A percentile compares a stretch with the other conserved stretches of the same genome.
Conservation (phyloP, 1,140 invertebrate genomes). For the Cyclina sinensis region DNA sequence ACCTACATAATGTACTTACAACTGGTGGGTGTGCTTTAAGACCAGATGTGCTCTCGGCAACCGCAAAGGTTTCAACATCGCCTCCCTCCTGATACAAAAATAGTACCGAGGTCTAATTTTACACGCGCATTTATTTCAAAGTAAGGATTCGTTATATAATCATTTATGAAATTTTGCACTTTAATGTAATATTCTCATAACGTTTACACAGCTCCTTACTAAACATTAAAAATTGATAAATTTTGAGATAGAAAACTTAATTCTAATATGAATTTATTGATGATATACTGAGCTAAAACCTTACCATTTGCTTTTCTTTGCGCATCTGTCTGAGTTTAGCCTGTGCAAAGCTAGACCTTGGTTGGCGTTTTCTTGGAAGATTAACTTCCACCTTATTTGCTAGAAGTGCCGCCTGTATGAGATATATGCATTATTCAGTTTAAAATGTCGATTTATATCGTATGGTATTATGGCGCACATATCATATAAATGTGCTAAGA, state of each 20-base stretch:
- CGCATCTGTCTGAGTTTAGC: conserved; percentile 46
- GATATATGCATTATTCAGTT: conserved; percentile 3
- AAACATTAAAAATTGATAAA: too few relatives aligned
- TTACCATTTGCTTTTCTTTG: conserved; percentile 33
- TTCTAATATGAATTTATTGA: too few relatives aligned
- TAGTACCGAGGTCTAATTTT: background rate
- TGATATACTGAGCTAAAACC: background rate
- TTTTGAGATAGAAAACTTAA: too few relatives aligned
- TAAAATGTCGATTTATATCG: too few relatives aligned
- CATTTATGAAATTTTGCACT: too few relatives aligned
- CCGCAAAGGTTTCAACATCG: conserved; percentile 4
- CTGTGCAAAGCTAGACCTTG: conserved; percentile 58
- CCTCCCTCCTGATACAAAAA: conserved; percentile 35
- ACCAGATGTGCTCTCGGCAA: conserved; percentile 23
- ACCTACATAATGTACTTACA: conserved; percentile 57
- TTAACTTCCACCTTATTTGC: conserved; percentile 59
- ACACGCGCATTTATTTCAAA: too few relatives aligned
- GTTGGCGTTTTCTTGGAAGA: conserved; percentile 48
- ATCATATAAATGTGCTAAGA: too few relatives aligned
- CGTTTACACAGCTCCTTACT: too few relatives aligned
- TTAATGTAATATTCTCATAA: too few relatives aligned
- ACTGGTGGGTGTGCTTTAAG: conserved; percentile 60
- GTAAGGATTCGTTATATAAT: too few relatives aligned
- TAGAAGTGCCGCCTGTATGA: conserved; percentile 62
- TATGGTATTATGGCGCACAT: too few relatives aligned